These are phyloP conservation scores for Setophaga petechia DNA, from an alignment of 2,113 vertebrate genomes.

Conservation along the genomic window DNA sequence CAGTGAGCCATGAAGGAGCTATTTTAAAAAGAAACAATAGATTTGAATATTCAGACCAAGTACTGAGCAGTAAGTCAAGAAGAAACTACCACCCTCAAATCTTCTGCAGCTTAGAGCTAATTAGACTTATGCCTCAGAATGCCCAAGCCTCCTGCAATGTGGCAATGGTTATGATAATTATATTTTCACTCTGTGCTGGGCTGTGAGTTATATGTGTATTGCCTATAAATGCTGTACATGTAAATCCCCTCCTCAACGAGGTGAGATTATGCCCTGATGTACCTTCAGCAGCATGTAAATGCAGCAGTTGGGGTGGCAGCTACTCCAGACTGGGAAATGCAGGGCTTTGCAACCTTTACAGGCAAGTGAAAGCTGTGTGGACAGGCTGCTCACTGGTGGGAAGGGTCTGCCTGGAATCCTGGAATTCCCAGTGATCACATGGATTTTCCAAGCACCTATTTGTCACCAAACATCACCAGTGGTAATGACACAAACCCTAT, in stretches of 20 bases:
- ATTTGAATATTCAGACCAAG: conserved; percentile 74
- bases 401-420: background rate
- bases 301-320: conserved; percentile 4
- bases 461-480: background rate
- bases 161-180: conserved; percentile 76
- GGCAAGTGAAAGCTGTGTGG: background rate
- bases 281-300: conserved; percentile 62
- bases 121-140: conserved; percentile 72
- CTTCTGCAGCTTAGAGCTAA: conserved; percentile 75
- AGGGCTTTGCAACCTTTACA: background rate
- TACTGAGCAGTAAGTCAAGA: conserved; percentile 70
- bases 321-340: background rate
- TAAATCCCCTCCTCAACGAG: conserved; percentile 53
- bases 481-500: background rate
- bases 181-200: conserved; percentile 59
- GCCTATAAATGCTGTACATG: conserved; percentile 57
- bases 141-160: conserved; percentile 48
- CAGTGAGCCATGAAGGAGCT: conserved; percentile 63
- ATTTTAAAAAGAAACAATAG: conserved; percentile 70
- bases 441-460: conserved; percentile 20
- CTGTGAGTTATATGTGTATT: conserved; percentile 62
- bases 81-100: conserved; percentile 67
- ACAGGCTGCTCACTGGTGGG: background rate
- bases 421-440: background rate
- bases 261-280: conserved; percentile 49